Base-by-base conservation (phyloP, 2,888 invertebrate species). In the Trachelus iudaicus region DNA sequence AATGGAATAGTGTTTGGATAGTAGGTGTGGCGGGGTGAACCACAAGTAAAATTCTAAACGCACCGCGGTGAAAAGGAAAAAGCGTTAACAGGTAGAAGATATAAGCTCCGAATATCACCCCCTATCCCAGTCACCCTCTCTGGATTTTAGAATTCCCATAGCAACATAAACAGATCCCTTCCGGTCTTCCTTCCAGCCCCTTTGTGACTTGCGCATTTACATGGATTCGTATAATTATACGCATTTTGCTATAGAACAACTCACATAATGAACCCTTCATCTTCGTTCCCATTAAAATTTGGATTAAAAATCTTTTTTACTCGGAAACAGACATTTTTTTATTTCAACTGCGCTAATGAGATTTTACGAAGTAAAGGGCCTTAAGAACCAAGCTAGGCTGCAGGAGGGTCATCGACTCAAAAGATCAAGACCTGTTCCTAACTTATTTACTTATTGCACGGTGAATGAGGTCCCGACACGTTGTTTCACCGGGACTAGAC, bases 131-230 rank as follows among this genome's bases (percentile, higher is more conserved):
- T 78, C 81, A 81, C 80, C 76, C 79, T 76, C 80, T 75, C 79
- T 78, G 79, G 78, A 78, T 79, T 81, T 76, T 83, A 84, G 85
- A 89, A 89, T 90, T 90, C 89, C 89, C 90, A 90, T 90, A 89
- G 90, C 89, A 90, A 90, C 89, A 90, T 90, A 89, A 89, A 90
- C 89, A 89, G 23, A 23, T 81, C 80, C 75, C 81, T 75, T 69
- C 73, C 37, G 37, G 33, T 78, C 73, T 75, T 68, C 40, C 30
- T 31, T 15, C 73, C 56, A 9, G 30, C 11, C n/a, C 23, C 37
- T 69, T 75, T 23, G 15, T 9, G 23, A 23, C 23, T 9, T 23
- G 6, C 56, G 56, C 9, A 56, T 23, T 56, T 56, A 2, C 23
- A 56, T 56, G 23, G 9, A 56, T 23, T 56, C 6, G 23, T 56